Base-by-base conservation (phyloP, 2,797 vertebrate species). In the Coccyzus lansbergi region DNA sequence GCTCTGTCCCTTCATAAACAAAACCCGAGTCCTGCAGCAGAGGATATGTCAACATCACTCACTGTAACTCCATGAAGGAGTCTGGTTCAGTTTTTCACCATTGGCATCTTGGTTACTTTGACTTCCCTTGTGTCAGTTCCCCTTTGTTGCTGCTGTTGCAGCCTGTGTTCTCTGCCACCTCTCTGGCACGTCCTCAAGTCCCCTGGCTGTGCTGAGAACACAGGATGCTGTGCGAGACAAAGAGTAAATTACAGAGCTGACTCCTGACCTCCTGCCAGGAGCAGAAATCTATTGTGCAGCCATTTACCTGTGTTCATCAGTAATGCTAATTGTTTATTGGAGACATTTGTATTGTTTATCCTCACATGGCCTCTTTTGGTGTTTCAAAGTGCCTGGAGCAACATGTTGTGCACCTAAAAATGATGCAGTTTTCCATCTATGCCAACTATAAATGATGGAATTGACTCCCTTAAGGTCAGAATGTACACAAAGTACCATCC, bases 141-240 rank as follows among this genome's bases (percentile, higher is more conserved):
- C 29, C 62, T 44, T 25, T 6, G 34, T 31, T 46, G 4, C 13
- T 0, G 21, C 84, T 5, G 25, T 19, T 25, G 53, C 63, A 44
- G 52, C 2, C 1, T 4, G 31, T 2, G 10, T 46, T 28, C 62
- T 21, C 33, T n/a, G 68, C 49, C 28, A 5, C 33, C 55, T 31
- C 67, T 48, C 26, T 15, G 19, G 15, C 6, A 0, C 5, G 24
- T n/a, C 20, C 70, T 18, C 31, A 1, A 6, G 56, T 6, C 69
- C 6, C 31, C 34, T 5, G 2, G 0, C 46, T 4, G 3, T 18
- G 25, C 40, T 5, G 59, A 7, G 81, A 15, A 40, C 46, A 6
- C 20, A 5, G 40, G 17, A 6, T 60, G 59, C 77, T 77, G 25
- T 9, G 7, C 24, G 13, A 15, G 78, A 21, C 48, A 28, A 46